Percentiles rank a stretch among this genome's conserved stretches.
These are phyloP conservation scores for Cyanocitta stelleri DNA, from an alignment of 2,113 vertebrate genomes.

Conservation along the genomic window DNA sequence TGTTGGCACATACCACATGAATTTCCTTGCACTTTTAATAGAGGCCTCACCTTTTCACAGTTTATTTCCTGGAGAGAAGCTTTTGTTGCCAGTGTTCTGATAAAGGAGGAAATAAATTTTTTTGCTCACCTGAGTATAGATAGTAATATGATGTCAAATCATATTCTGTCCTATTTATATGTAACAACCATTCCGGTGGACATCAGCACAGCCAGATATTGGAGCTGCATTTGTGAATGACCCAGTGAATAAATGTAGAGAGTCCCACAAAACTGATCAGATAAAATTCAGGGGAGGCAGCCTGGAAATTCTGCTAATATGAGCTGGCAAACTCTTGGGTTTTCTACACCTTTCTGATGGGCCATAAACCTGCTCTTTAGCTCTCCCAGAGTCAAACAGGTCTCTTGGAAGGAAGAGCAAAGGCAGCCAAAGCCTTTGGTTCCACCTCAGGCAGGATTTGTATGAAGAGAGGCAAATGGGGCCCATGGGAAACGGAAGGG, in stretches of 20 bases:
- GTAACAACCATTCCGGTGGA: background rate
- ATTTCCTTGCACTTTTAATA: background rate
- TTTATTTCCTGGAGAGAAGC: conserved; percentile 8
- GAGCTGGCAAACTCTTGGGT: background rate
- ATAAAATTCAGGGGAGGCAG: background rate
- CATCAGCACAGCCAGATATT: background rate
- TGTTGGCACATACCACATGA: background rate
- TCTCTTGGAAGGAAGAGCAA: background rate
- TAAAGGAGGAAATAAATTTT: background rate
- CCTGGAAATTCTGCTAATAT: background rate
- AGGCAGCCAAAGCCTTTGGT: background rate
- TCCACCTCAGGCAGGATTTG: background rate
- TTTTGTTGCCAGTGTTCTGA: background rate
- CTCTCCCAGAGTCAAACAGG: background rate
- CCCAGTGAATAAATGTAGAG: background rate
- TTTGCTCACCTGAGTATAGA: background rate
- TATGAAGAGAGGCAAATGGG: background rate
- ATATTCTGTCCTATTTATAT: background rate
- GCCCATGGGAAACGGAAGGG: accelerated
- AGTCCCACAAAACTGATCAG: background rate
- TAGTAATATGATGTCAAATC: background rate
- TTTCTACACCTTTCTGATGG: background rate
- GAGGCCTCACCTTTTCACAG: background rate
- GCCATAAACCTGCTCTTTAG: background rate
- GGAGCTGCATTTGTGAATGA: background rate